Conservation (phyloP, 2,888 invertebrate genomes). For the Trisateles emortualis region DNA sequence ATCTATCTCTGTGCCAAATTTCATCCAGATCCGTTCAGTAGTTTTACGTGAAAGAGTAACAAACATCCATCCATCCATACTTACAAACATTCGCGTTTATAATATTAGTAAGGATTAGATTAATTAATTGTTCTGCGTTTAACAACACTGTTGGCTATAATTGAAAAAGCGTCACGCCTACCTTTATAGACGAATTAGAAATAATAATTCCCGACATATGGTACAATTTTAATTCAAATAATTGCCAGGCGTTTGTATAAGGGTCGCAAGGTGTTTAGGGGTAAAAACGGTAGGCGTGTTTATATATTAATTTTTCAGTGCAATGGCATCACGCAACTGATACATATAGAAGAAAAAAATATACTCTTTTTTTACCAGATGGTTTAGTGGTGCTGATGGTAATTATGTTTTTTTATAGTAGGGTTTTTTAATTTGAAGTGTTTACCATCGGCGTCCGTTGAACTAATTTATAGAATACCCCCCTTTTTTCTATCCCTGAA, state of each 20-base stretch:
- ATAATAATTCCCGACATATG: slow-evolving; percentile 48
- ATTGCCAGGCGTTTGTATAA: slow-evolving; percentile 56
- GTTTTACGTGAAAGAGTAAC: too few species aligned
- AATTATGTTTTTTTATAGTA: background rate
- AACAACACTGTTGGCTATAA: background rate
- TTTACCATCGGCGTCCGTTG: too few species aligned
- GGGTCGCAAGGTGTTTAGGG: slow-evolving; percentile 50
- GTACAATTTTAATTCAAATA: slow-evolving; percentile 43
- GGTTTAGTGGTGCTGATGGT: background rate
- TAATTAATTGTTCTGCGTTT: background rate
- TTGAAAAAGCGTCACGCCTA: slow-evolving; percentile 15
- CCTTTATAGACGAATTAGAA: slow-evolving; percentile 15
- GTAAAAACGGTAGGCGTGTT: slow-evolving; percentile 46
- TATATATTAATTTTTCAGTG: slow-evolving; percentile 64
- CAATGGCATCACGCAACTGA: slow-evolving; percentile 46
- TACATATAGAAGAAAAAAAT: slow-evolving; percentile 16
- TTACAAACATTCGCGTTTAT: too few species aligned
- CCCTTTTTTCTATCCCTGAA: too few species aligned
- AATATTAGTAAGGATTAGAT: too few species aligned
- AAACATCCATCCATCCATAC: too few species aligned
- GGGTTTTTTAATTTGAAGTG: too few species aligned
- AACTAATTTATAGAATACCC: too few species aligned
- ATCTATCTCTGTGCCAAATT: too few species aligned
- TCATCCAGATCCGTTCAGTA: too few species aligned
- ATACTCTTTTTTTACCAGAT: background rate